Conservation (phyloP, 2,888 invertebrate species). For the Caenorhabditis sp. region DNA sequence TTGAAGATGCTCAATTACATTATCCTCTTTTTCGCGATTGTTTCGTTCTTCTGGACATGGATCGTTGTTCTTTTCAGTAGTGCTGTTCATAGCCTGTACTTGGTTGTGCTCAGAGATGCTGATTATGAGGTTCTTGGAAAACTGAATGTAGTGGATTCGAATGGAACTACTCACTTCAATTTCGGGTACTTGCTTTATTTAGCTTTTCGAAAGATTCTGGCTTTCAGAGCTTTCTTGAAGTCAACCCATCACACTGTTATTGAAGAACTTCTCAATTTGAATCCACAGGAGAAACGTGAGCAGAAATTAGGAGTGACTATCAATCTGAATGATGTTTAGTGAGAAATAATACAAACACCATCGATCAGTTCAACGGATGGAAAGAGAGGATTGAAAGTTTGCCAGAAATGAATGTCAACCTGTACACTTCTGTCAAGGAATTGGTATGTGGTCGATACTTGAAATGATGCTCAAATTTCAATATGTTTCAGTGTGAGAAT, state of each 20-base stretch:
- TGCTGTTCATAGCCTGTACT: constrained; percentile 16
- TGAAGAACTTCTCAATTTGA: neutral
- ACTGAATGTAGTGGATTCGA: neutral
- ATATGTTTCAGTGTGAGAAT: constrained; percentile 6
- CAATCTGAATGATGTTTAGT: neutral
- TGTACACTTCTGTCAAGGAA: neutral
- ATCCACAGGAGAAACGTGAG: constrained; percentile 3
- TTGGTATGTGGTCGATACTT: neutral
- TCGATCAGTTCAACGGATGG: neutral
- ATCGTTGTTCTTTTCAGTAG: constrained; percentile 21
- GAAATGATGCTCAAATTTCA: neutral
- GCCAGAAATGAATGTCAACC: neutral
- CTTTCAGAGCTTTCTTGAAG: constrained; percentile 4
- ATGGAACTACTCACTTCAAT: neutral
- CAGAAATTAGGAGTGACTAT: neutral
- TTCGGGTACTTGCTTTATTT: neutral
- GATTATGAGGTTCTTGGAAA: constrained; percentile 30
- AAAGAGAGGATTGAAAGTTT: neutral
- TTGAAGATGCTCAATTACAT: neutral
- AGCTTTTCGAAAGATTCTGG: neutral
- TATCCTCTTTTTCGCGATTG: neutral
- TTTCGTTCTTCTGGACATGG: constrained; percentile 11
- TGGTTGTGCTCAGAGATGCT: constrained; percentile 36
- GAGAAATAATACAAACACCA: neutral
- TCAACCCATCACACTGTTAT: neutral